Percentiles rank a stretch among this genome's conserved stretches.
phyloP scores from a whole-genome alignment of 2,113 vertebrate genomes.

The Xyliphius kryptos region DNA sequence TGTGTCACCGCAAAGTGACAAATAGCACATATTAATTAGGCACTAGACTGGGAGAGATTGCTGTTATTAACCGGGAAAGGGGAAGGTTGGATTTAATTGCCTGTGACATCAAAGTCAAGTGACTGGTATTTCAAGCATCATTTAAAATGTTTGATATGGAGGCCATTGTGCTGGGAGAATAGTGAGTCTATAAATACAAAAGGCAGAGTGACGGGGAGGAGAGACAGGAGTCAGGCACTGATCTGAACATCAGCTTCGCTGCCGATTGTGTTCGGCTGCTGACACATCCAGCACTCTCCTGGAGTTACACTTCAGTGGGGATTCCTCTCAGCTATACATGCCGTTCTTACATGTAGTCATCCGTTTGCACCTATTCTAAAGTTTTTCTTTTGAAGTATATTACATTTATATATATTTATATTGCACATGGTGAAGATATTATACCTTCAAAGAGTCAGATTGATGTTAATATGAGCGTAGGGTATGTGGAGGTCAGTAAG shows the following conservation, averaged over 20 bases:
- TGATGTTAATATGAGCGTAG: no score
- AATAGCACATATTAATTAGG: constrained; percentile 99
- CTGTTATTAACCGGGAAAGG: constrained; percentile 98
- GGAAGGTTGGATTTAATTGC: constrained; percentile 99
- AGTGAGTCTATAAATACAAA: constrained; percentile 98
- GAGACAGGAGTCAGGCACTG: constrained; percentile 73
- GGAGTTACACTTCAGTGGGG: constrained; percentile 39
- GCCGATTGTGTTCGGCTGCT: constrained; percentile 73
- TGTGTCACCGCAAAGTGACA: constrained; percentile 98
- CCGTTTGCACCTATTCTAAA: neutral
- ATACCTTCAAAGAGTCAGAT: no score
- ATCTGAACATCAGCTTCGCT: constrained; percentile 71
- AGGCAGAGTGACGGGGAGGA: constrained; percentile 85
- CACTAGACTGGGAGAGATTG: constrained; percentile 97
- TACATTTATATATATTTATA: no score
- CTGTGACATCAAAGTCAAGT: constrained; percentile 99
- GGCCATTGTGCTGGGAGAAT: constrained; percentile 98
- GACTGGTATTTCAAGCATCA: constrained; percentile 99
- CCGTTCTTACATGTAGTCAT: no score
- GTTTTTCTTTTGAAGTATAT: no score
- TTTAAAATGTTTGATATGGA: constrained; percentile 99
- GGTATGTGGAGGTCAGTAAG: no score
- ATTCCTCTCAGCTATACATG: neutral
- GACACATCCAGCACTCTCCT: constrained; percentile 64
- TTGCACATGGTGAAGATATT: no score